Evolutionary conservation across 2,113 vertebrate genomes (phyloP), one percentile per base, ranked within the genome.

Genomic region (Corythornis madagascariensis): DNA sequence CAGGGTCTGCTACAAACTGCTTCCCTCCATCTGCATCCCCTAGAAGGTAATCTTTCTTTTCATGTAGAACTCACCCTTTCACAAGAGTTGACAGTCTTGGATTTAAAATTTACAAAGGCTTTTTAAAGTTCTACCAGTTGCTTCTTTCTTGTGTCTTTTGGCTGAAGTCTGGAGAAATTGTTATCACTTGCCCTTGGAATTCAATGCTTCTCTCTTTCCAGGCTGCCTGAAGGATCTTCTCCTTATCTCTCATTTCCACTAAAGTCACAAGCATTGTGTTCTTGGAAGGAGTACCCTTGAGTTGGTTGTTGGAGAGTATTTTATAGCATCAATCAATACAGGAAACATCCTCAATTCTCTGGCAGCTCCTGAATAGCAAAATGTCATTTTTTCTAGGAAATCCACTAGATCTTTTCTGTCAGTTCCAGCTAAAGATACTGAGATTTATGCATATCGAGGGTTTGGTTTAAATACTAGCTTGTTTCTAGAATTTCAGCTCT

Each of bases 101-200:
- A 93, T 95, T 95, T 93, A 90, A 91, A 95, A 89, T 90, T 90
- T 89, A 92, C 92, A 93, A 92, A 94, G 86, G 83, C 47, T 92
- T 95, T 95, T 94, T 88, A 94, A 95, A 95, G 77, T 96, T 96
- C 92, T 90, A 93, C 89, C 76, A 84, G 42, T 91, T 88, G 55
- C 73, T 87, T 78, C 88, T 90, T 89, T 89, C 89, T 90, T 78
- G 42, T 90, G 92, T 94, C 83, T 95, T 94, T 96, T 95, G 91
- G 96, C 91, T 94, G 92, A 95, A 97, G 88, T 94, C 72, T 93
- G 94, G 93, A 96, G 92, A 97, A 97, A 97, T 95, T 87, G 63
- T 97, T 97, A 96, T 96, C 89, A 53, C 87, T 95, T 96, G 95
- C 91, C 94, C 95, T 96, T 97, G 94, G 94, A 96, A 96, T 96